Evolutionary conservation across 2,888 invertebrate species (phyloP), one percentile per base, ranked within the genome.

Genomic region (Sipunculus nudus): DNA sequence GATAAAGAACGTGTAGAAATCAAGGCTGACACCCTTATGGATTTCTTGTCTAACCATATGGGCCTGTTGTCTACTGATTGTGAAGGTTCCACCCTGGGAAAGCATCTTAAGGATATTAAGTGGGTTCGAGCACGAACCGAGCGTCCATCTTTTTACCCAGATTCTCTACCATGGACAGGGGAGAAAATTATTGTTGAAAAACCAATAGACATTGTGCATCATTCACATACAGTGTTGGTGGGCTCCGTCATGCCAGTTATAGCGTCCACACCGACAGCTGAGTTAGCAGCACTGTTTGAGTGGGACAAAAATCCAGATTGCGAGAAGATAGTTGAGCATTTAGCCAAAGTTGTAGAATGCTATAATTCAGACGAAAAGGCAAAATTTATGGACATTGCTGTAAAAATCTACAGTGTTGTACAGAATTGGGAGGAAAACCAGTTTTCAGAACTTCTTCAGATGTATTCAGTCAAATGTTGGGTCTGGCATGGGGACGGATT

Each of bases 401-500:
- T 38, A 23, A 40, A 31, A 29, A 39, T 65, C 26, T 70, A 70
- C 39, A 40, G 35, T 13, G 61, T 50, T 39, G 46, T 70, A n/a
- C n/a, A n/a, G n/a, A n/a, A n/a, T n/a, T n/a, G n/a, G n/a, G n/a
- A n/a, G n/a, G n/a, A n/a, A n/a, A n/a, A n/a, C n/a, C n/a, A n/a
- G n/a, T n/a, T n/a, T n/a, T n/a, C n/a, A n/a, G n/a, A n/a, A n/a
- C n/a, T n/a, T n/a, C n/a, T n/a, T n/a, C n/a, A n/a, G n/a, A n/a
- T n/a, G n/a, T n/a, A n/a, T n/a, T n/a, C n/a, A 38, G n/a, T 38
- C 38, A 13, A 16, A 38, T 38, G n/a, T 6, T 74, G 74, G 74
- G 59, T 73, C 10, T 74, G 74, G 74, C 63, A 68, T 45, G 74
- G 74, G 2, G 65, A 72, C 13, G 74, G 72, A 1, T 74, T 74